A percentile compares a stretch with the other conserved stretches of the same genome.
Evolutionary conservation across 1,140 invertebrate species (phyloP).

Genomic region (Cotesia typhae): DNA sequence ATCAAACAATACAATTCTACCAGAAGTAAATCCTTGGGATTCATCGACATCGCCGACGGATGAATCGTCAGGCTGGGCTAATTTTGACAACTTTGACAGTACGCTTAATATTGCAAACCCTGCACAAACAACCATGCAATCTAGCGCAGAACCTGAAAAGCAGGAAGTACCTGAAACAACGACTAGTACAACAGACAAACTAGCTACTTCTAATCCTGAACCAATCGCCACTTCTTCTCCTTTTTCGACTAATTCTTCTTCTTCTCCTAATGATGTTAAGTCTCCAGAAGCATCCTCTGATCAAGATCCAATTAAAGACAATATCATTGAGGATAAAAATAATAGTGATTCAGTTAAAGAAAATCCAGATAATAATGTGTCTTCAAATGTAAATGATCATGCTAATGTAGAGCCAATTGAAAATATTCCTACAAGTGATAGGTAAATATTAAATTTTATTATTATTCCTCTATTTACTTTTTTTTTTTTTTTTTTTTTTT

Average conservation of each 20-base stretch:
- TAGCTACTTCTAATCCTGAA: not conserved
- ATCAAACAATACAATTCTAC: slow-evolving; percentile 39
- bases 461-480: not conserved
- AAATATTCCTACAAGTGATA: not conserved
- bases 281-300: not conserved
- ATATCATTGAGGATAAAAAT: not conserved
- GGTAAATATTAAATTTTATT: slow-evolving; percentile 1
- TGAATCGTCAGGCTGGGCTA: slow-evolving; percentile 56
- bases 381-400: not conserved
- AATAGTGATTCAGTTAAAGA: not conserved
- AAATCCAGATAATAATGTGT: not conserved
- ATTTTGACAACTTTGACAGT: slow-evolving; percentile 59
- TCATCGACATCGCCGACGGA: slow-evolving; percentile 43
- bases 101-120: slow-evolving; percentile 40
- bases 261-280: no score
- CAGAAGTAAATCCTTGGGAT: slow-evolving; percentile 56
- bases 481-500: no score
- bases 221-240: no score
- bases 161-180: slow-evolving; percentile 28
- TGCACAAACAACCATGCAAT: not conserved
- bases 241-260: no score
- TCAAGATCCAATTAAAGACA: not conserved
- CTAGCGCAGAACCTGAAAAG: not conserved
- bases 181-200: slow-evolving; percentile 12
- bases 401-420: slow-evolving; percentile 5